Evolutionary conservation across 2,113 vertebrate genomes (phyloP).

Genomic region (Callionymus lyra): DNA sequence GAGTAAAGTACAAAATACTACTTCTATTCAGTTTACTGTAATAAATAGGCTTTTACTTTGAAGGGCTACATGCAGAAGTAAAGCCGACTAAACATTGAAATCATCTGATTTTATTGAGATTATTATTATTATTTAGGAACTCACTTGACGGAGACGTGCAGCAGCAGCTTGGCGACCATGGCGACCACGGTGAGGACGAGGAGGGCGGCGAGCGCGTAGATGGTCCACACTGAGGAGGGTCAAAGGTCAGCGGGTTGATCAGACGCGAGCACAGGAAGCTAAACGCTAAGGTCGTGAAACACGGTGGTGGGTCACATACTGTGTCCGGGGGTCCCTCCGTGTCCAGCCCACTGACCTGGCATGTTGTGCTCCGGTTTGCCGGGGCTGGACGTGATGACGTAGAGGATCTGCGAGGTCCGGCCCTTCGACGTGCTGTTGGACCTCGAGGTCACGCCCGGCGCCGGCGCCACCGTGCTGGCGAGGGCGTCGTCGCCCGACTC

Average conservation of each 20-base stretch:
- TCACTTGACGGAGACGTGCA: slow-evolving; percentile 88
- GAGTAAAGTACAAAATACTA: too few relatives aligned
- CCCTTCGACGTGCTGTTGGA: slow-evolving; percentile 75
- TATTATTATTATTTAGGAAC: too few relatives aligned
- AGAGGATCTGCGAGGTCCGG: slow-evolving; percentile 81
- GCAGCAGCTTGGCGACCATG: slow-evolving; percentile 83
- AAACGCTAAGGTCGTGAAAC: slow-evolving; percentile 3
- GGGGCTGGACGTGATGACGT: slow-evolving; percentile 91
- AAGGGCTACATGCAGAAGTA: too few relatives aligned
- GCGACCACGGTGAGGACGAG: slow-evolving; percentile 84
- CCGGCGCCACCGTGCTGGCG: slow-evolving; percentile 62
- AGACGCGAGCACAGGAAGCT: background rate
- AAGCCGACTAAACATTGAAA: too few relatives aligned
- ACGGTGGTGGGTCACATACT: slow-evolving; percentile 54
- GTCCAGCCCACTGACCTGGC: slow-evolving; percentile 81
- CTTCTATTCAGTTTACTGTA: too few relatives aligned
- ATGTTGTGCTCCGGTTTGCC: slow-evolving; percentile 76
- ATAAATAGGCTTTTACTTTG: too few relatives aligned
- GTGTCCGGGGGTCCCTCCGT: slow-evolving; percentile 55
- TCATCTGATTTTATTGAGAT: too few relatives aligned
- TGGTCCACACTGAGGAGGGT: slow-evolving; percentile 79
- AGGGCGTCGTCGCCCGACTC: slow-evolving; percentile 56
- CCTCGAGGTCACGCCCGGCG: slow-evolving; percentile 68
- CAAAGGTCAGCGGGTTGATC: background rate
- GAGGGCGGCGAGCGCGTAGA: slow-evolving; percentile 84